These are phyloP conservation scores for Cantharis nigra DNA, from an alignment of 2,888 invertebrate species.

Conservation along the genomic window DNA sequence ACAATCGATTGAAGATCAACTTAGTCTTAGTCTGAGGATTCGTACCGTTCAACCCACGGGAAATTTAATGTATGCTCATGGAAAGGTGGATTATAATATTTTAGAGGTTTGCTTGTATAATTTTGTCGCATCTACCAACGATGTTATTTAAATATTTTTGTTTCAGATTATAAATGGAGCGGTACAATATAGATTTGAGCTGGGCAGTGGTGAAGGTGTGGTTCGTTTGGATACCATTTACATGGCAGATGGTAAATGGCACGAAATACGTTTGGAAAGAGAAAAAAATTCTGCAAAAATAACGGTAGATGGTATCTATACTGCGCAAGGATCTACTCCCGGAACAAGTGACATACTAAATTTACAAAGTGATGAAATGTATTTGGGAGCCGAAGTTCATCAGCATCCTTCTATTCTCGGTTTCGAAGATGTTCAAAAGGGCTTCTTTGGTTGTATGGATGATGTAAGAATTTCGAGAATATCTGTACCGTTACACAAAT, in stretches of 20 bases:
- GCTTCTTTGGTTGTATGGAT: slow-evolving; percentile 91
- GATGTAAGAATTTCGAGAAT: slow-evolving; percentile 79
- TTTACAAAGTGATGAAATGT: slow-evolving; percentile 80
- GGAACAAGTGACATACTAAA: slow-evolving; percentile 84
- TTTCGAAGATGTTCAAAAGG: slow-evolving; percentile 77
- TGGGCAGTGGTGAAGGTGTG: slow-evolving; percentile 88
- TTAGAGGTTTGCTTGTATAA: slow-evolving; percentile 66
- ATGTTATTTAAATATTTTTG: not conserved
- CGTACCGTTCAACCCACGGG: slow-evolving; percentile 84
- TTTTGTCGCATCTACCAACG: not conserved
- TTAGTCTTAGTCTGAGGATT: slow-evolving; percentile 78
- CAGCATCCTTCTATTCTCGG: slow-evolving; percentile 74
- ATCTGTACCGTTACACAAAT: slow-evolving; percentile 74
- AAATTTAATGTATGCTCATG: slow-evolving; percentile 82
- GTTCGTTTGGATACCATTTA: slow-evolving; percentile 77
- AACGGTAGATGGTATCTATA: slow-evolving; percentile 75
- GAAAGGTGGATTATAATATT: slow-evolving; percentile 86
- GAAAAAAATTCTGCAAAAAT: slow-evolving; percentile 80
- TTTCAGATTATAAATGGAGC: slow-evolving; percentile 75
- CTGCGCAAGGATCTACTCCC: slow-evolving; percentile 77
- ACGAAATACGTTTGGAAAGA: slow-evolving; percentile 77
- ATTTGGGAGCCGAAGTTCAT: slow-evolving; percentile 81
- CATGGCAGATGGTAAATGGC: slow-evolving; percentile 87
- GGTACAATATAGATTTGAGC: slow-evolving; percentile 88
- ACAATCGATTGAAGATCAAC: slow-evolving; percentile 78